Evolutionary conservation across 1,140 invertebrate species (phyloP).

Genomic region (Lasaia peninsularis): DNA sequence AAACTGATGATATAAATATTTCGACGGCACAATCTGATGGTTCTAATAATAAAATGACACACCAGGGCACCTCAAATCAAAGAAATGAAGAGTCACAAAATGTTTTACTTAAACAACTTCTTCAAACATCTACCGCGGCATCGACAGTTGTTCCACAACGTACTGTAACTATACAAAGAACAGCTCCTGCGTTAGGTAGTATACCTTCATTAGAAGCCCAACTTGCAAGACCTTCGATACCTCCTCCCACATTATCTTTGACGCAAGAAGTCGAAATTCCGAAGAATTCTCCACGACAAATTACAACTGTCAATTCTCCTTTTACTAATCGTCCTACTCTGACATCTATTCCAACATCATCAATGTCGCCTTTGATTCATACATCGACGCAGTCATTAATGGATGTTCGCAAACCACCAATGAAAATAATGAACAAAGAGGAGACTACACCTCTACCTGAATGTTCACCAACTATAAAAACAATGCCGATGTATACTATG

Average conservation of each 20-base stretch:
- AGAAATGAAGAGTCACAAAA: conserved; percentile 90
- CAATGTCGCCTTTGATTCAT: conserved; percentile 62
- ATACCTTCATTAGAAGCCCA: conserved; percentile 86
- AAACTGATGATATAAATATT: conserved; percentile 59
- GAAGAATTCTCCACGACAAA: conserved; percentile 72
- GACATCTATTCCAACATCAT: conserved; percentile 51
- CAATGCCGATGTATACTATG: conserved; percentile 59
- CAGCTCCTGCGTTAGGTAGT: conserved; percentile 80
- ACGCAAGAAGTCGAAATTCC: conserved; percentile 77
- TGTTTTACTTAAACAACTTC: conserved; percentile 91
- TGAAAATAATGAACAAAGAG: conserved; percentile 64
- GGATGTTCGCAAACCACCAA: conserved; percentile 67
- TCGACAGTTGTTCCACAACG: conserved; percentile 71
- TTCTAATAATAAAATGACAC: conserved; percentile 35
- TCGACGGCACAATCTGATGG: conserved; percentile 32
- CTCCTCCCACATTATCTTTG: conserved; percentile 74
- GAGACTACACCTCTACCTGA: conserved; percentile 65
- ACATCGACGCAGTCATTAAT: conserved; percentile 71
- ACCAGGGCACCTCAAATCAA: conserved; percentile 46
- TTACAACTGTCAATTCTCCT: conserved; percentile 59
- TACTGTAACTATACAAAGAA: conserved; percentile 73
- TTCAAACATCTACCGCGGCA: conserved; percentile 88
- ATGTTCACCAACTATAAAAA: conserved; percentile 64
- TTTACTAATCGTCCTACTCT: conserved; percentile 61
- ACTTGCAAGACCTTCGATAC: conserved; percentile 83